Evolutionary conservation across 2,113 vertebrate genomes (phyloP).

Genomic region (Tachuris rubrigastra): DNA sequence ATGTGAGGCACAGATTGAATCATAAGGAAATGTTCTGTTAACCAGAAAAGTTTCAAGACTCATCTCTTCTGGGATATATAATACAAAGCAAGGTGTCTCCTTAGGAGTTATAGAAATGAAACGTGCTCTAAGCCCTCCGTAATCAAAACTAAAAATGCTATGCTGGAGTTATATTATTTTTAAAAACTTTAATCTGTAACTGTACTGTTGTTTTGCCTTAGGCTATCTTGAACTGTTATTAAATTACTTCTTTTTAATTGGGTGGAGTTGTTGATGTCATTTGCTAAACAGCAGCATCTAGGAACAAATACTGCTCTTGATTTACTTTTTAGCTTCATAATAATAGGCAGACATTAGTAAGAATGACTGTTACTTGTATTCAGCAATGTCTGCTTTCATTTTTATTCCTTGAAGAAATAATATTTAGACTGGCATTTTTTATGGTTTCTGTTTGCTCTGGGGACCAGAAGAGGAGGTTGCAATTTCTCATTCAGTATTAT

Average conservation of each 20-base stretch:
- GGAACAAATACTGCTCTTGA: not conserved
- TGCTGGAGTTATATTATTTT: not conserved
- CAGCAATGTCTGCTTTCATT: not conserved
- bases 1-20: not conserved
- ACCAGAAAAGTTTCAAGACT: not conserved
- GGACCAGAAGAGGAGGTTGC: not conserved
- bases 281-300: not conserved
- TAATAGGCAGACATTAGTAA: not conserved
- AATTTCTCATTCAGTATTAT: not conserved
- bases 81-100: not conserved
- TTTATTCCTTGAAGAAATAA: not conserved
- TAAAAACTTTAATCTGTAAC: not conserved
- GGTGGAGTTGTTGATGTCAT: not conserved
- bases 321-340: not conserved
- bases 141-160: not conserved
- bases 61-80: not conserved
- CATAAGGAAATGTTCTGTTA: not conserved
- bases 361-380: not conserved
- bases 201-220: not conserved
- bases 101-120: not conserved
- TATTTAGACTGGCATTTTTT: not conserved
- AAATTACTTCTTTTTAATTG: not conserved
- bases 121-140: not conserved
- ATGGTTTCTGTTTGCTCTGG: not conserved
- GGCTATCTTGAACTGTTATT: not conserved